Percentiles rank a stretch among this genome's conserved stretches.
Evolutionary conservation across 2,888 invertebrate genomes (phyloP).

Genomic region (Andrena bicolor): DNA sequence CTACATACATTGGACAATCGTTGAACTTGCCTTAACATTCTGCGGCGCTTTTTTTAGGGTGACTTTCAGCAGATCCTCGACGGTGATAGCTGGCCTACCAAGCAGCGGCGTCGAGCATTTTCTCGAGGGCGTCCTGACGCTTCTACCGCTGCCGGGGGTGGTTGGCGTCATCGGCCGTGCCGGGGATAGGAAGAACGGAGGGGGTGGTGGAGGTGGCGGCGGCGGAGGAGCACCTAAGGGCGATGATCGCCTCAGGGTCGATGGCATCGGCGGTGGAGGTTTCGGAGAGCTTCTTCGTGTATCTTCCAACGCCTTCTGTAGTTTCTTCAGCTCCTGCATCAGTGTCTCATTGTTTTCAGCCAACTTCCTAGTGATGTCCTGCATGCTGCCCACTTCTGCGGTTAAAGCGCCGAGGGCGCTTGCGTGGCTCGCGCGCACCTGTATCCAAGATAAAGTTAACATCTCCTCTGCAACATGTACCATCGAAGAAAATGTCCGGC

Average conservation of each 20-base stretch:
- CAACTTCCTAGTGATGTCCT: slow-evolving; percentile 67
- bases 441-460: slow-evolving; percentile 1
- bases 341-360: slow-evolving; percentile 69
- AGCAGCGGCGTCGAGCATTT: slow-evolving; percentile 75
- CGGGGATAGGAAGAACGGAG: slow-evolving; percentile 38
- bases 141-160: slow-evolving; percentile 65
- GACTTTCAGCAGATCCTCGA: slow-evolving; percentile 82
- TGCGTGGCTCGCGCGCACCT: slow-evolving; percentile 72
- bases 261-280: slow-evolving; percentile 13
- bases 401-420: slow-evolving; percentile 64
- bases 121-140: slow-evolving; percentile 68
- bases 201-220: slow-evolving; percentile 30
- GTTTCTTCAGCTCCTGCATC: slow-evolving; percentile 69
- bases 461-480: slow-evolving; percentile 7
- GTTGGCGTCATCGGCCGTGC: slow-evolving; percentile 63
- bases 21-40: slow-evolving; percentile 71
- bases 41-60: slow-evolving; percentile 81
- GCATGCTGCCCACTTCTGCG: slow-evolving; percentile 71
- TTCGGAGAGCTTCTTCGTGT: slow-evolving; percentile 43
- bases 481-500: neutral
- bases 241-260: neutral
- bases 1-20: neutral
- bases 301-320: slow-evolving; percentile 66
- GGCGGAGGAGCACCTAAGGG: slow-evolving; percentile 24
- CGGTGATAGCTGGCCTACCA: slow-evolving; percentile 81